Evolutionary conservation across 2,113 vertebrate genomes (phyloP), one percentile per base, ranked within the genome.

Genomic region (Charadrius vociferus): DNA sequence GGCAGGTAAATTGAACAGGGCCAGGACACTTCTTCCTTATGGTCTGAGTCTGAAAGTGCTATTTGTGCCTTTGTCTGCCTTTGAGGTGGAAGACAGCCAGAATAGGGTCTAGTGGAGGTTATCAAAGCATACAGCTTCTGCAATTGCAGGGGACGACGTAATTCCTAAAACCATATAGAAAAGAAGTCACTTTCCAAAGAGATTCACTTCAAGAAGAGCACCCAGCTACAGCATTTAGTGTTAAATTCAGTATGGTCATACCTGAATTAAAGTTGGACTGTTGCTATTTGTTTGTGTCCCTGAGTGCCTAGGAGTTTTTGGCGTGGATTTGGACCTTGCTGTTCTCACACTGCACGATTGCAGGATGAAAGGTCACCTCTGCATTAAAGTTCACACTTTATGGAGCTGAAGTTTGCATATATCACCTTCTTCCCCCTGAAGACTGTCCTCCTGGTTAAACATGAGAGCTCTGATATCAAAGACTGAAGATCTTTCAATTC

Each of bases 391-490:
- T 90, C 79, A 37, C 29, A 41, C 9, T 62, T 45, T 53, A 75
- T 22, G 36, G 53, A 85, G 73, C 34, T 89, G 30, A 82, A 61
- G 50, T 95, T 87, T 87, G 62, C 67, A 50, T 7, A 6, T 26
- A 65, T 37, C 63, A 41, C 10, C 6, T 23, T 49, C 10, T 75
- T 88, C 7, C 27, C 39, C n/a, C 29, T 47, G 61, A 91, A 80
- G 45, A 58, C 29, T 62, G 7, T 82, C 22, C 29, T 47, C 29
- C 61, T 85, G 70, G 62, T 94, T 90, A 94, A 93, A 88, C 62
- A 59, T 27, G 32, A 94, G 39, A 68, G 36, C 66, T 94, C 62
- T 62, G 37, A 82, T 91, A 77, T 90, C 84, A 93, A 91, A 96
- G 81, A 55, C 61, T 65, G 73, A 82, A 93, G 49, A 71, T 70